Conservation (phyloP, 2,888 invertebrate species). For the Agrenia bidenticulata region DNA sequence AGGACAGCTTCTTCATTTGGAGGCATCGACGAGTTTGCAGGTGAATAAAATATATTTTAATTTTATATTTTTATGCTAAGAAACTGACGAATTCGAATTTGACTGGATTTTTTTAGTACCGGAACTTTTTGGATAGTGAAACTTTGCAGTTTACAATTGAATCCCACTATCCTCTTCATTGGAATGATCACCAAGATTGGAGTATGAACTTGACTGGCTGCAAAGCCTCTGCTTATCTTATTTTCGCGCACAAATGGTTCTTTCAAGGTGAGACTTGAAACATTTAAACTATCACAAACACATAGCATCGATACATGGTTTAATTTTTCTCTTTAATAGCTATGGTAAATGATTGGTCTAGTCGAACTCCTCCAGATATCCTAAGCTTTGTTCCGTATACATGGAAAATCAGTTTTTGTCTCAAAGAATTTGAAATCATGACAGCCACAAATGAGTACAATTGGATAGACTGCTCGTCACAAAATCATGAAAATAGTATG, state of each 20-base stretch:
- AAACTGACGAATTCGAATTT: slow-evolving; percentile 8
- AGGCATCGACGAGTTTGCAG: slow-evolving; percentile 91
- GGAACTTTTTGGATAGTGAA: slow-evolving; percentile 90
- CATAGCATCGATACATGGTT: neutral
- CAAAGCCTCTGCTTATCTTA: slow-evolving; percentile 87
- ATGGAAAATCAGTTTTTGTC: slow-evolving; percentile 84
- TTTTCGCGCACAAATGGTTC: slow-evolving; percentile 94
- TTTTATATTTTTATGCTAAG: slow-evolving; percentile 1
- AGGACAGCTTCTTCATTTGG: slow-evolving; percentile 89
- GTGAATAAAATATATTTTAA: neutral
- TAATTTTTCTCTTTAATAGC: slow-evolving; percentile 60
- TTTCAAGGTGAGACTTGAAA: slow-evolving; percentile 67
- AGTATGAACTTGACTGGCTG: slow-evolving; percentile 85
- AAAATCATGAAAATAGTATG: slow-evolving; percentile 85
- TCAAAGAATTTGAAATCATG: slow-evolving; percentile 93
- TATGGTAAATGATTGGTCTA: slow-evolving; percentile 94
- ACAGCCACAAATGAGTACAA: slow-evolving; percentile 94
- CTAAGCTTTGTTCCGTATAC: slow-evolving; percentile 95
- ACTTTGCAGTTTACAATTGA: slow-evolving; percentile 87
- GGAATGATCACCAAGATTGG: slow-evolving; percentile 98
- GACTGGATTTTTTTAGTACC: slow-evolving; percentile 61
- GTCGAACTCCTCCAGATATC: slow-evolving; percentile 88
- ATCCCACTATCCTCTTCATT: slow-evolving; percentile 85
- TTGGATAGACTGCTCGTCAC: slow-evolving; percentile 97
- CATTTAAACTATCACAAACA: no score